phyloP scores from a whole-genome alignment of 2,888 invertebrate species.

The Tetragonula carbonaria region DNA sequence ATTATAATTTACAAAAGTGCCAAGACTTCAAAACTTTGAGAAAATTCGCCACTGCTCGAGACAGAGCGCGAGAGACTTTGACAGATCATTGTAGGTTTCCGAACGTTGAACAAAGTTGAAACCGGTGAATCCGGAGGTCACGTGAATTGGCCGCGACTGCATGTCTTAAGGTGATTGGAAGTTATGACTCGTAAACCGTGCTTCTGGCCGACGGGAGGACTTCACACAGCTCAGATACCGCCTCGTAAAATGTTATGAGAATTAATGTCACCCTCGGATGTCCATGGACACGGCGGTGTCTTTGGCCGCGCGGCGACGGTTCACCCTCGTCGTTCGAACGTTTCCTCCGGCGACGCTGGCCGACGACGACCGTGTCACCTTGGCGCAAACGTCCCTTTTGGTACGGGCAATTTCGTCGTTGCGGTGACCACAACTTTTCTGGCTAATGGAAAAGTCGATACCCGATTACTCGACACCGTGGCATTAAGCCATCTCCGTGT shows the following conservation, averaged over 20 bases:
- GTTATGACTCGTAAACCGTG: conserved; percentile 83
- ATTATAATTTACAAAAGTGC: too few species aligned
- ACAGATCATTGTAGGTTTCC: neutral
- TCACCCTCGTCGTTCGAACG: conserved; percentile 54
- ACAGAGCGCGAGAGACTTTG: neutral
- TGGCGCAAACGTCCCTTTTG: conserved; percentile 68
- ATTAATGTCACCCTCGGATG: conserved; percentile 80
- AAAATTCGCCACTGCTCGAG: neutral
- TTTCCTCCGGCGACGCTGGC: conserved; percentile 45
- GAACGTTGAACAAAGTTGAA: conserved; percentile 44
- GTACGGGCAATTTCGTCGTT: conserved; percentile 80
- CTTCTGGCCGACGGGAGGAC: conserved; percentile 79
- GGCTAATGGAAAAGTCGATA: conserved; percentile 83
- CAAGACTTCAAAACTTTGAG: too few species aligned
- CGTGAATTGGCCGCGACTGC: conserved; percentile 81
- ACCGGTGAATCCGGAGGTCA: conserved; percentile 41
- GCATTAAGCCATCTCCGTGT: conserved; percentile 67
- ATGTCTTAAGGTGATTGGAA: conserved; percentile 83
- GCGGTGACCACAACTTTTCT: conserved; percentile 80
- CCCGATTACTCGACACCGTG: conserved; percentile 76
- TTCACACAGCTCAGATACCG: conserved; percentile 83
- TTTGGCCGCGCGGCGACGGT: conserved; percentile 40
- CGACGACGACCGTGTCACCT: conserved; percentile 48
- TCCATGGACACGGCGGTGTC: conserved; percentile 58
- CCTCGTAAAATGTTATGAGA: conserved; percentile 84